phyloP scores from a whole-genome alignment of 2,797 vertebrate species.

The Myoxocephalus aenaeus region DNA sequence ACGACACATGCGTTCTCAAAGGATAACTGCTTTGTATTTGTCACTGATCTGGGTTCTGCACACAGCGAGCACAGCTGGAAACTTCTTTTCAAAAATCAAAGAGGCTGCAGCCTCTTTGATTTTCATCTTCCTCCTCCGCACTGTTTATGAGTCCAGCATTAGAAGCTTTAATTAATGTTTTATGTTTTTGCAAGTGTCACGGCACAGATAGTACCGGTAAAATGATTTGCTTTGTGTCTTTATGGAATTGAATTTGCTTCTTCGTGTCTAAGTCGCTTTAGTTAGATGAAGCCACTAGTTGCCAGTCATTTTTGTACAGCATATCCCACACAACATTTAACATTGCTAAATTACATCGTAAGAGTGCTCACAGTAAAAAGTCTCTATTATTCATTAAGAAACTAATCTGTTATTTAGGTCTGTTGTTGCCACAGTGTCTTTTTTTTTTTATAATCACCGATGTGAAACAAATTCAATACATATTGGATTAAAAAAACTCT shows the following conservation, averaged over 20 bases:
- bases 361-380: neutral
- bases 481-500: neutral
- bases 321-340: neutral
- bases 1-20: neutral
- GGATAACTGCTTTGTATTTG: neutral
- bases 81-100: too few relatives aligned
- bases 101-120: conserved; percentile 3
- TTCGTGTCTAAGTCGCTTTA: neutral
- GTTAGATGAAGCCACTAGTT: neutral
- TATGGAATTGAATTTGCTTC: neutral
- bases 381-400: neutral
- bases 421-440: neutral
- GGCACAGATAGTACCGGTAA: neutral
- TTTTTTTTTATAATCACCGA: neutral
- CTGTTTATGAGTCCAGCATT: neutral
- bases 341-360: neutral
- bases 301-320: neutral
- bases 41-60: neutral
- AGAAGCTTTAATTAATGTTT: neutral
- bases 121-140: neutral
- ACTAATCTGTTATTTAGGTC: neutral
- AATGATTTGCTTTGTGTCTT: neutral
- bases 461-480: neutral
- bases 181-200: neutral
- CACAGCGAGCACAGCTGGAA: neutral